Base-by-base conservation (phyloP, 2,888 invertebrate genomes). In the Automeris io region DNA sequence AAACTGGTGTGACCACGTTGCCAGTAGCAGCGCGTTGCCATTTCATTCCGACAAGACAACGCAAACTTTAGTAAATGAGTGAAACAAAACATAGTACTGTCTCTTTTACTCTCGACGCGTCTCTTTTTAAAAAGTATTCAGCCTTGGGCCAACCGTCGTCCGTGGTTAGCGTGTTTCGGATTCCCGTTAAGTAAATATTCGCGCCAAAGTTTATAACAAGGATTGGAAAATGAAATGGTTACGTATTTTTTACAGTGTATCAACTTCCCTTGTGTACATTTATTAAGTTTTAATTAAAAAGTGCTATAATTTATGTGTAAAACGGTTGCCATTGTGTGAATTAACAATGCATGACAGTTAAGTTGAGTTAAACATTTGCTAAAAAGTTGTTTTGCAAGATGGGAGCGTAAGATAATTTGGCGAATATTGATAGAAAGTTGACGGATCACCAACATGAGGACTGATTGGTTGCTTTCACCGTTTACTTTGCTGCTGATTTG, bases 401-500 rank as follows among this genome's bases (percentile, higher is more conserved):
- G 82, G 77, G 75, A 65, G 76, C 70, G 49, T 76, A 77, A 70
- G 61, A 69, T 66, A 69, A 61, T 54, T 69, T 53, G 51, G 55
- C 50, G 61, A 61, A 63, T 60, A 61, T 57, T 62, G 59, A 62
- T 68, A 74, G 74, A 81, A 81, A 80, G 79, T 80, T 63, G 59
- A 54, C 51, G 62, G 59, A 64, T 52, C 63, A 57, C 49, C 61
- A 68, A 64, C 66, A 85, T 85, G 85, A 71, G 71, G 70, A 70
- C 58, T 69, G 61, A 69, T 61, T 61, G 74, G 70, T 70, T 72
- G 77, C 79, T 85, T 81, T 83, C 82, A 72, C 82, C 74, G 60
- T 69, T 79, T 66, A 70, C 69, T 68, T 69, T 78, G 72, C 66
- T 82, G 74, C 65, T 82, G 71, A 75, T 82, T 69, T 81, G 79